A percentile compares a stretch with the other conserved stretches of the same genome.
Evolutionary conservation across 2,888 invertebrate species (phyloP).

Genomic region (Hydrotaea cyrtoneurina): DNA sequence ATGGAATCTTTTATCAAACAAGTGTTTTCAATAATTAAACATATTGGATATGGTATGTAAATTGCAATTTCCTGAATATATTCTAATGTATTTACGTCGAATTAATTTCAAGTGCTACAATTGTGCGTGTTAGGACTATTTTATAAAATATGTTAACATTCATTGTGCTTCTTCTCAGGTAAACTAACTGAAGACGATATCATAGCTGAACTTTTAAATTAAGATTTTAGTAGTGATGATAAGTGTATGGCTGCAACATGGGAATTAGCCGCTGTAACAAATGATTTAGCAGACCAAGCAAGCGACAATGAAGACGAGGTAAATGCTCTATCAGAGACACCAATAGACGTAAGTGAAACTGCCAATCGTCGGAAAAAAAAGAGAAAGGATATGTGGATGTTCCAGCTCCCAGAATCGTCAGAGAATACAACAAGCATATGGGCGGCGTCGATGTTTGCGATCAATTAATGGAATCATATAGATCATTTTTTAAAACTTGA

Average conservation of each 20-base stretch:
- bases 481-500: constrained; percentile 53
- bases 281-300: constrained; percentile 47
- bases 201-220: constrained; percentile 50
- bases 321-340: constrained; percentile 37
- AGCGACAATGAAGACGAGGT: constrained; percentile 32
- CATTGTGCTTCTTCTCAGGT: constrained; percentile 33
- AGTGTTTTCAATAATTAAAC: constrained; percentile 49
- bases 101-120: constrained; percentile 43
- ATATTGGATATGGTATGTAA: neutral
- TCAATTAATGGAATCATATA: constrained; percentile 49
- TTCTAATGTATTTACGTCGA: constrained; percentile 37
- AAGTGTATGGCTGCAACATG: constrained; percentile 47
- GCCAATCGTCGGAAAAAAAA: constrained; percentile 57
- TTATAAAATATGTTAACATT: neutral
- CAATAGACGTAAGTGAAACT: constrained; percentile 49
- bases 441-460: too few species aligned
- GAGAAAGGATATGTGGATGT: too few species aligned
- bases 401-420: too few species aligned
- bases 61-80: constrained; percentile 41
- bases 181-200: constrained; percentile 50
- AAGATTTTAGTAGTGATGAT: constrained; percentile 58
- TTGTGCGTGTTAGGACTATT: constrained; percentile 53
- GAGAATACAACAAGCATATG: too few species aligned
- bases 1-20: constrained; percentile 38
- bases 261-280: constrained; percentile 47